Base-by-base conservation (phyloP, 1,140 invertebrate genomes). In the Mactra quadrangularis region DNA sequence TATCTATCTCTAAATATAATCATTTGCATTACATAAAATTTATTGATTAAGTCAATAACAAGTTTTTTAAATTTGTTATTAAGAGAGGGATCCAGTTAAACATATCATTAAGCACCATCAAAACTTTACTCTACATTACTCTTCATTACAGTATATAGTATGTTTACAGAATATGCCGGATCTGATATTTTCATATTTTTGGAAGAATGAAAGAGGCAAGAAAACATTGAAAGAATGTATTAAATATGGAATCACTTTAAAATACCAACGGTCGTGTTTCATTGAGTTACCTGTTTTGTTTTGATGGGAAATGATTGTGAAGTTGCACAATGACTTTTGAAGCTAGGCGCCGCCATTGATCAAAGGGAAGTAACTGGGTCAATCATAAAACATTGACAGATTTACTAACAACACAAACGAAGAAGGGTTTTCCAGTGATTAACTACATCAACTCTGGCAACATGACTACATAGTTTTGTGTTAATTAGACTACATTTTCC, bases 301-400 rank as follows among this genome's bases (percentile, higher is more conserved):
- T 47, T 68, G 9, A 50, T 41, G 3, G 64, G 64, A 45, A 68
- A 68, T 52, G 64, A 68, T 50, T 68, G 22, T 15, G 64, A 25
- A 13, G 41, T 31, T 25, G 45, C n/a, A 50, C 31, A 6, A n/a
- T 47, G 13, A 31, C 25, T 15, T 45, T 38, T 27, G 19, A 68
- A n/a, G 25, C 27, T 52, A 31, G 41, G 27, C 15, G 64, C 64
- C 45, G 64, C 64, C 64, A 68, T 68, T 41, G 38, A 41, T 7
- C 38, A 41, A 41, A 41, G n/a, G n/a, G n/a, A n/a, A n/a, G n/a
- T n/a, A n/a, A n/a, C n/a, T n/a, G n/a, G n/a, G n/a, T n/a, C n/a
- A n/a, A n/a, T n/a, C n/a, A n/a, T n/a, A n/a, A n/a, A n/a, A n/a
- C n/a, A n/a, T n/a, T n/a, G n/a, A n/a, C n/a, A n/a, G n/a, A n/a